Conservation (phyloP, 64 coral and sea anemone genomes). For the Platygyra sinensis region DNA sequence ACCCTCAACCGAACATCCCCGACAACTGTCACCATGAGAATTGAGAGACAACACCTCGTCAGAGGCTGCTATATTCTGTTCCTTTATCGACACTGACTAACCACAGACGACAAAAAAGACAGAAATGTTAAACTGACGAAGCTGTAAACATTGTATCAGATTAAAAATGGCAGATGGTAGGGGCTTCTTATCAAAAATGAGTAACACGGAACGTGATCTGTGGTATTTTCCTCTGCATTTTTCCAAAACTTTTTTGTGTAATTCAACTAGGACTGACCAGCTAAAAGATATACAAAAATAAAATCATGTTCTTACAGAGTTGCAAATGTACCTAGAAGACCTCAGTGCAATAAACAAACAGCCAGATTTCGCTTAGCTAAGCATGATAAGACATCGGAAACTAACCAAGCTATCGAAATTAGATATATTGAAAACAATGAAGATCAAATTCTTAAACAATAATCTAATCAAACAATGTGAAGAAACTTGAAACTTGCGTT, state of each 20-base stretch:
- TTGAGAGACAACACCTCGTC: neutral
- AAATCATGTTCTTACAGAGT: too few species aligned
- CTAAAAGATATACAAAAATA: too few species aligned
- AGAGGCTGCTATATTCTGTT: neutral
- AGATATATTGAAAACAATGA: neutral
- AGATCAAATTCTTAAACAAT: slow-evolving; percentile 1
- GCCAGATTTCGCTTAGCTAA: too few species aligned
- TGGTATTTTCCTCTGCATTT: neutral
- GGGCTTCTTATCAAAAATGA: neutral
- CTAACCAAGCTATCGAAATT: neutral
- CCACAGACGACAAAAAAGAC: neutral
- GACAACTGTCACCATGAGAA: neutral
- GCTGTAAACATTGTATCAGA: neutral
- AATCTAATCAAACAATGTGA: neutral
- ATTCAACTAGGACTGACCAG: too few species aligned
- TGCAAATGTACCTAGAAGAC: too few species aligned
- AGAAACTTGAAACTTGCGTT: slow-evolving; percentile 7
- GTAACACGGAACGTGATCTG: neutral
- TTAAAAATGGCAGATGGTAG: neutral
- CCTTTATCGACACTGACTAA: neutral
- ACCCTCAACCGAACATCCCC: neutral
- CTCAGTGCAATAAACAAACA: too few species aligned
- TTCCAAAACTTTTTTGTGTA: neutral
- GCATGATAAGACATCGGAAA: neutral
- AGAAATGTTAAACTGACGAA: neutral